phyloP scores from a whole-genome alignment of 2,797 vertebrate genomes.

The Poecilia velifera region DNA sequence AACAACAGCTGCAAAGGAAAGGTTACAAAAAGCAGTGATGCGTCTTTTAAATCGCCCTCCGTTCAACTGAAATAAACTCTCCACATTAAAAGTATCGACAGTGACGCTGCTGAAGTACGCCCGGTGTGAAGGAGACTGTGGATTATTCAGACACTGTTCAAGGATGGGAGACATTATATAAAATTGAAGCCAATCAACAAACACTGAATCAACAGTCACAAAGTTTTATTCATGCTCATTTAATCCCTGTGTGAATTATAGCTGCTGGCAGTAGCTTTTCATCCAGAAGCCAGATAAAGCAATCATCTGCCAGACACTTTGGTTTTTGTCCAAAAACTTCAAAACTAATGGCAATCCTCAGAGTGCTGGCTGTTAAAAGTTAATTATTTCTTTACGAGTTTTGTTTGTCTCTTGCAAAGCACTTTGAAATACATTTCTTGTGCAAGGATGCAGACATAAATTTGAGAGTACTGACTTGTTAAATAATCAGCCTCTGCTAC shows the following conservation, averaged over 20 bases:
- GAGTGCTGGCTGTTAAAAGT: neutral
- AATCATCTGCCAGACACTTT: constrained; percentile 2
- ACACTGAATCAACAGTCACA: neutral
- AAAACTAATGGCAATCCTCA: neutral
- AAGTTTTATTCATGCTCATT: neutral
- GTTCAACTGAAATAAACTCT: neutral
- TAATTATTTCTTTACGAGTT: neutral
- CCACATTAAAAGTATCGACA: neutral
- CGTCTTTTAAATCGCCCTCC: neutral
- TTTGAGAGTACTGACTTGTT: neutral
- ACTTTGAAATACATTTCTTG: neutral
- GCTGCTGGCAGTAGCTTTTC: neutral
- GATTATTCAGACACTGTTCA: neutral
- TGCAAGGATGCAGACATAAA: neutral
- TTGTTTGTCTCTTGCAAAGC: neutral
- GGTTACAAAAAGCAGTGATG: neutral
- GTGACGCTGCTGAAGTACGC: neutral
- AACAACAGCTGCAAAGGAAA: neutral
- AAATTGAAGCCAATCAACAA: neutral
- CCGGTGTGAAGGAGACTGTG: neutral
- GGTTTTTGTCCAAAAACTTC: constrained; percentile 1
- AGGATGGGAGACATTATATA: constrained; percentile 2
- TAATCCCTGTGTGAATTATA: constrained; percentile 1
- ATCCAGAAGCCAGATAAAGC: neutral
- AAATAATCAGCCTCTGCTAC: neutral